A percentile compares a stretch with the other conserved stretches of the same genome.
Evolutionary conservation across 1,140 invertebrate genomes (phyloP).

Genomic region (Drosophila tristis): DNA sequence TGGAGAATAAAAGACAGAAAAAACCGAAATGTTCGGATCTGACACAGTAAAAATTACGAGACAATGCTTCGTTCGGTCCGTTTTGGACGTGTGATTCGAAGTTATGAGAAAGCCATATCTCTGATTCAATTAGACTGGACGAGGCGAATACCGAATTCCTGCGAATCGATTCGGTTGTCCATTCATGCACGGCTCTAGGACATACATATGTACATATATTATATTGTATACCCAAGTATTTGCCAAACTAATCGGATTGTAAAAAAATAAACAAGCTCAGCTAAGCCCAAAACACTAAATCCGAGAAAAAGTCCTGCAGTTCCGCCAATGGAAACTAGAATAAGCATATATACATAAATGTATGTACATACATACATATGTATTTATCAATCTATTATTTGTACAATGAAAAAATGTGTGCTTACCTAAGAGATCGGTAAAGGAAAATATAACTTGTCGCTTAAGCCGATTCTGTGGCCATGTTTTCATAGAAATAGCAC

Average conservation of each 20-base stretch:
- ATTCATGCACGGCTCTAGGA: too few relatives aligned
- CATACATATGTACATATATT: conserved; percentile 9
- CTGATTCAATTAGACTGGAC: too few relatives aligned
- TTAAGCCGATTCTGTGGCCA: conserved; percentile 69
- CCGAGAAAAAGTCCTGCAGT: conserved; percentile 89
- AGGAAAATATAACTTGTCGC: conserved; percentile 77
- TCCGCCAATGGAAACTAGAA: conserved; percentile 87
- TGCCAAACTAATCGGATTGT: conserved; percentile 87
- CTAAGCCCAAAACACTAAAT: conserved; percentile 88
- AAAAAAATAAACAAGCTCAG: conserved; percentile 88
- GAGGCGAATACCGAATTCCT: too few relatives aligned
- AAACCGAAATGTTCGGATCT: too few relatives aligned
- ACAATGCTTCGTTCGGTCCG: too few relatives aligned
- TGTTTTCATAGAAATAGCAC: conserved; percentile 52
- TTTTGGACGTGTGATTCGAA: too few relatives aligned
- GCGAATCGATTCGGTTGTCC: too few relatives aligned
- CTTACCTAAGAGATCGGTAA: conserved; percentile 79
- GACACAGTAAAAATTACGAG: too few relatives aligned
- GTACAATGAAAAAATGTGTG: neutral
- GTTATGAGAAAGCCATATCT: too few relatives aligned
- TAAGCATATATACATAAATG: neutral
- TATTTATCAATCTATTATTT: too few relatives aligned
- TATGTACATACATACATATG: neutral
- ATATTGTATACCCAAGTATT: conserved; percentile 65
- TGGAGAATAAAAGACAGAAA: too few relatives aligned